These are phyloP conservation scores for Apeira syringaria DNA, from an alignment of 2,888 invertebrate genomes.

Conservation along the genomic window DNA sequence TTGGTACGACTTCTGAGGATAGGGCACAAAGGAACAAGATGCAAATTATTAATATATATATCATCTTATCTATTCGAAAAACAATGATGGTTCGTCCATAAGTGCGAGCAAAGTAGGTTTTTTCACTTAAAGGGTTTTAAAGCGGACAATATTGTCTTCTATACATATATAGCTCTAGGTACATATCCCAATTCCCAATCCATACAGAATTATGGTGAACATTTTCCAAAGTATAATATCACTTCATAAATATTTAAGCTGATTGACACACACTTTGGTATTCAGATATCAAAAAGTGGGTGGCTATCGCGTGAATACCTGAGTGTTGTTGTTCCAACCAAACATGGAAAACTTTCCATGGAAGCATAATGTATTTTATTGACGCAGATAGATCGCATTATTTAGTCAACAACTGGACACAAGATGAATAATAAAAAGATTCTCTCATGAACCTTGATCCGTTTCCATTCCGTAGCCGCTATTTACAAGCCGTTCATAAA, in stretches of 20 bases:
- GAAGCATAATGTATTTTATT: constrained; percentile 34
- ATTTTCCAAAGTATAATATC: no score
- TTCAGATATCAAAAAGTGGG: constrained; percentile 9
- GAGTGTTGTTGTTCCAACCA: constrained; percentile 21
- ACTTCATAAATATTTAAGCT: neutral
- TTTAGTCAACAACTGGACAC: constrained; percentile 54
- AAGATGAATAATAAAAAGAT: constrained; percentile 54
- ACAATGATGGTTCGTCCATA: no score
- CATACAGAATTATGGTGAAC: no score
- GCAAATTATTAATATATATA: no score
- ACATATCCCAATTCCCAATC: no score
- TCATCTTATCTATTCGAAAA: no score
- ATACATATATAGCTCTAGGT: no score
- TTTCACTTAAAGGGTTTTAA: no score
- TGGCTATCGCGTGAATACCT: constrained; percentile 15
- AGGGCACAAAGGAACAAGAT: no score
- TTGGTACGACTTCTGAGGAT: no score
- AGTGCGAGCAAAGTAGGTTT: no score
- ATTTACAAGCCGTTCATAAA: constrained; percentile 31
- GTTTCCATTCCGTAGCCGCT: constrained; percentile 49
- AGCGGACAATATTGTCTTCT: no score
- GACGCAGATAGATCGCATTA: constrained; percentile 63
- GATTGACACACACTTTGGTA: constrained; percentile 2
- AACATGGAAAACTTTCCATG: constrained; percentile 31
- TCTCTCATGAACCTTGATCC: constrained; percentile 62